Percentiles rank a stretch among this genome's conserved stretches.
These are phyloP conservation scores for Marronus borbonicus DNA, from an alignment of 2,888 invertebrate species.

Conservation along the genomic window DNA sequence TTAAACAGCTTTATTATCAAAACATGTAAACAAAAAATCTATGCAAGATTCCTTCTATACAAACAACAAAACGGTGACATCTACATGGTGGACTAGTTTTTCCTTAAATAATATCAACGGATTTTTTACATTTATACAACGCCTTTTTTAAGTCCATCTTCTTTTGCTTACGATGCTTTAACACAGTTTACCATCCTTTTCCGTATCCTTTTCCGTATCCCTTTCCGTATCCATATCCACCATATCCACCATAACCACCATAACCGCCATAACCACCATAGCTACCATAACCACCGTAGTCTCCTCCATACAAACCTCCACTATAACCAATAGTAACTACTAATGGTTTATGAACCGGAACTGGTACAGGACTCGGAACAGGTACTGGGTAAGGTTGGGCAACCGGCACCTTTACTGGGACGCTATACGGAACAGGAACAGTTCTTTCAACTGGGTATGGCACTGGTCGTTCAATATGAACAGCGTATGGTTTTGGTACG, in stretches of 20 bases:
- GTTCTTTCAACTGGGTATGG: slow-evolving; percentile 72
- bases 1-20: not conserved
- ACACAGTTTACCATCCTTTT: slow-evolving; percentile 45
- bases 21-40: not conserved
- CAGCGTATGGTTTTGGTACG: slow-evolving; percentile 70
- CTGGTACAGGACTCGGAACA: slow-evolving; percentile 67
- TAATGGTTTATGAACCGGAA: slow-evolving; percentile 70
- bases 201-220: slow-evolving; percentile 52
- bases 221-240: slow-evolving; percentile 25
- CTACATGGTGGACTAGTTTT: not conserved
- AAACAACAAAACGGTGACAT: not conserved
- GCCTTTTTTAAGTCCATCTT: not conserved
- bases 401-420: slow-evolving; percentile 66
- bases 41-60: too few relatives aligned
- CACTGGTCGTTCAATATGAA: slow-evolving; percentile 72
- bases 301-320: slow-evolving; percentile 44
- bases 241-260: slow-evolving; percentile 51
- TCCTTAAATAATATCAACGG: not conserved
- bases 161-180: too few relatives aligned
- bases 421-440: slow-evolving; percentile 68
- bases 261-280: slow-evolving; percentile 50
- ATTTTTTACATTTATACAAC: not conserved
- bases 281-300: slow-evolving; percentile 51
- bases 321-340: slow-evolving; percentile 61
- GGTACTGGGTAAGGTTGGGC: slow-evolving; percentile 65